Conservation (phyloP, 37 sponge, comb jelly and placozoan genomes). For the Bolinopsis microptera region DNA sequence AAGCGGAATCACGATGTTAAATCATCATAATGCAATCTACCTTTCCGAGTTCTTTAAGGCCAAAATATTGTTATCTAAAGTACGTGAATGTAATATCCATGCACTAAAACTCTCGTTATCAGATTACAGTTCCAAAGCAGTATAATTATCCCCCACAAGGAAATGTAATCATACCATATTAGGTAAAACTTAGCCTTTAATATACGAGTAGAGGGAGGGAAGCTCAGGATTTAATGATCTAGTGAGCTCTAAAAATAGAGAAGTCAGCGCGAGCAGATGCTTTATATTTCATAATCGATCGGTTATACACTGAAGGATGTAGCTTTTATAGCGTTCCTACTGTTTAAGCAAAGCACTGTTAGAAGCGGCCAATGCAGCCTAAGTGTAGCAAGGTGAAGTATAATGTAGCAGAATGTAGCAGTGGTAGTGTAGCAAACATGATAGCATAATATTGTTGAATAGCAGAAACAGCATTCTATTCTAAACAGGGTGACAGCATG, state of each 20-base stretch:
- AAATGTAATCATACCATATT: background rate
- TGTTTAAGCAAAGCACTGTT: no score
- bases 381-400: background rate
- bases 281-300: background rate
- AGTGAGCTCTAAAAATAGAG: background rate
- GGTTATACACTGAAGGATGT: background rate
- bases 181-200: background rate
- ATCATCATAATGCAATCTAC: background rate
- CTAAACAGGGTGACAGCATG: background rate
- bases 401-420: background rate
- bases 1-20: no score
- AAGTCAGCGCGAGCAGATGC: background rate
- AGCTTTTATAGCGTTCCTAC: background rate
- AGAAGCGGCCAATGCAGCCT: background rate
- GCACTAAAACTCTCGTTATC: background rate
- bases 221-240: background rate
- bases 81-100: background rate
- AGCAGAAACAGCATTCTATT: background rate
- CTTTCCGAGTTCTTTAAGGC: background rate
- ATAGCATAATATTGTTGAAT: background rate
- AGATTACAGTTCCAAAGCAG: background rate
- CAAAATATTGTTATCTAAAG: background rate
- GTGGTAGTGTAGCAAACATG: background rate
- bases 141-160: constrained; percentile 4
- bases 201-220: background rate